A percentile compares a stretch with the other conserved stretches of the same genome.
phyloP scores from a whole-genome alignment of 2,888 invertebrate genomes.

The Tipula lateralis region DNA sequence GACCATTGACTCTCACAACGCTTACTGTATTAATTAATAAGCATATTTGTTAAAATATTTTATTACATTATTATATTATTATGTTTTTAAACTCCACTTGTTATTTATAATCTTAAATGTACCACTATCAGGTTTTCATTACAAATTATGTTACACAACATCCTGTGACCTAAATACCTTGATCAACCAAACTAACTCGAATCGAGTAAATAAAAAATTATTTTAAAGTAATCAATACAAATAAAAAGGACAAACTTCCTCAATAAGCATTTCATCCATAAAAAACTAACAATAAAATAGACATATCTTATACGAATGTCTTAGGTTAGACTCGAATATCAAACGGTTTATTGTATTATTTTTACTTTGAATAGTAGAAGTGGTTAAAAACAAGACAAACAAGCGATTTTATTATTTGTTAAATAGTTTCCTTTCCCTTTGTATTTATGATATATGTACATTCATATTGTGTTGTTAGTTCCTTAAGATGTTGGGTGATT shows the following conservation, averaged over 20 bases:
- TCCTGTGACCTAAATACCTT: slow-evolving; percentile 24
- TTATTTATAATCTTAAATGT: not conserved
- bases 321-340: not conserved
- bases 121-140: not conserved
- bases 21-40: no score
- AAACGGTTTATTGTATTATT: not conserved
- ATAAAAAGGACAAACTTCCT: slow-evolving; percentile 24
- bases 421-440: not conserved
- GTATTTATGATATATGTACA: not conserved
- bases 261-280: not conserved
- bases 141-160: not conserved
- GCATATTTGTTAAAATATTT: no score
- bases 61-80: no score
- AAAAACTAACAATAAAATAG: not conserved
- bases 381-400: not conserved
- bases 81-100: not conserved
- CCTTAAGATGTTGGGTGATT: not conserved
- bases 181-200: not conserved
- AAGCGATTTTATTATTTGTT: not conserved
- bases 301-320: not conserved
- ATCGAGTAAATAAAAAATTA: not conserved
- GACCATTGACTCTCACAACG: no score
- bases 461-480: not conserved
- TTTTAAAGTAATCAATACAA: not conserved
- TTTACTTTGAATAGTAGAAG: not conserved